A percentile compares a stretch with the other conserved stretches of the same genome.
phyloP scores from a whole-genome alignment of 2,888 invertebrate species.

The Busseola fusca region DNA sequence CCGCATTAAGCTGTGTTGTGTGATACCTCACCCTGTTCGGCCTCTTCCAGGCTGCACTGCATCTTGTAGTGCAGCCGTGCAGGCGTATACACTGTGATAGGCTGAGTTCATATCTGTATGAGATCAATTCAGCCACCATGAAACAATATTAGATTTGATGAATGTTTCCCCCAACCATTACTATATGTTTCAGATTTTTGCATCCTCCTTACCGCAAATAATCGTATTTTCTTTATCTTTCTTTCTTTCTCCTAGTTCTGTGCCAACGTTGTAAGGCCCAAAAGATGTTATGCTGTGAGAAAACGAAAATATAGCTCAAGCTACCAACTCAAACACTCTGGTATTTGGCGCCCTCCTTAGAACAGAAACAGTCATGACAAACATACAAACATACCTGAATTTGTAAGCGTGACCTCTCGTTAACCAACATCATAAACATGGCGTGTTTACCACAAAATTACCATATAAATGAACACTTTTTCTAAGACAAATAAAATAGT shows the following conservation, averaged over 20 bases:
- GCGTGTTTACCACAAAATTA: slow-evolving; percentile 52
- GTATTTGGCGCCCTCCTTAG: slow-evolving; percentile 39
- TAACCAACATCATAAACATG: slow-evolving; percentile 42
- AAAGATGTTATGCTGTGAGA: slow-evolving; percentile 4
- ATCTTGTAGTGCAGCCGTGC: background rate
- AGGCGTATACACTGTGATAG: background rate
- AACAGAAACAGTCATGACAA: slow-evolving; percentile 36
- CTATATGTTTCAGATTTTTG: no score
- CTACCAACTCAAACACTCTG: slow-evolving; percentile 1
- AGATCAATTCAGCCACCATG: background rate
- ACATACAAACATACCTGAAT: slow-evolving; percentile 26
- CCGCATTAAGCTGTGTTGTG: background rate
- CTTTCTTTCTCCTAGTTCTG: background rate
- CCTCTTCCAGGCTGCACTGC: no score
- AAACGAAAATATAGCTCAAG: slow-evolving; percentile 11
- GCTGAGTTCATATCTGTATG: background rate
- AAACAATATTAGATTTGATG: background rate
- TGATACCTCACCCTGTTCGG: background rate
- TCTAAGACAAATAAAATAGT: slow-evolving; percentile 38
- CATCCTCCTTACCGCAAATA: no score
- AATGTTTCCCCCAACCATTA: no score
- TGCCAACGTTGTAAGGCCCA: background rate
- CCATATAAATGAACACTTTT: slow-evolving; percentile 48
- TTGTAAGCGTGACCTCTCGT: slow-evolving; percentile 47
- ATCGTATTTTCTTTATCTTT: no score